phyloP scores from a whole-genome alignment of 2,888 invertebrate genomes.

The Strigamia maritima region DNA sequence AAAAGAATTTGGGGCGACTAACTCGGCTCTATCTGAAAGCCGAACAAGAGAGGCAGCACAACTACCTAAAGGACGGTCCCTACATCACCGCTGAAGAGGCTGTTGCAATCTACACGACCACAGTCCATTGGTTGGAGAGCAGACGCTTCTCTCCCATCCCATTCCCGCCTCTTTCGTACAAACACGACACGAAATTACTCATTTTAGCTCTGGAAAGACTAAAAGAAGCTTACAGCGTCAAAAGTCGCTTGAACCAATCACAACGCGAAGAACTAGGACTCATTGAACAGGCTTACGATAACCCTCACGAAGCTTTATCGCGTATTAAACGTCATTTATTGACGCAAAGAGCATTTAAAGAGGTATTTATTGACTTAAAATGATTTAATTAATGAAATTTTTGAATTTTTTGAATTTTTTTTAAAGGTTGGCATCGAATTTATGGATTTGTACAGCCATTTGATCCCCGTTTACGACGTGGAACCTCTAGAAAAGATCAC shows the following conservation, averaged over 20 bases:
- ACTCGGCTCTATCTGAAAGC: conserved; percentile 94
- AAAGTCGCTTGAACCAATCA: conserved; percentile 95
- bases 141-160: conserved; percentile 98
- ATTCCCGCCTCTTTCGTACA: conserved; percentile 98
- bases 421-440: conserved; percentile 93
- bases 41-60: conserved; percentile 98
- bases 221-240: conserved; percentile 97
- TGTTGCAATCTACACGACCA: conserved; percentile 98
- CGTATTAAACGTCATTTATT: conserved; percentile 98
- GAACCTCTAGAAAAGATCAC: conserved; percentile 99
- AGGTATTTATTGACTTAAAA: conserved; percentile 59
- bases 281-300: conserved; percentile 99
- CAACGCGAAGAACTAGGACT: conserved; percentile 97
- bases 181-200: conserved; percentile 97
- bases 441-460: conserved; percentile 98
- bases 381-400: background rate
- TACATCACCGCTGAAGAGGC: conserved; percentile 99
- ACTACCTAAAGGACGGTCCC: conserved; percentile 98
- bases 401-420: conserved; percentile 36
- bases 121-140: conserved; percentile 99
- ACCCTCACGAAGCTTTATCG: conserved; percentile 98
- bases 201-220: conserved; percentile 93
- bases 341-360: conserved; percentile 97
- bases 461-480: conserved; percentile 98
- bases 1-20: conserved; percentile 97